Evolutionary conservation across 2,888 invertebrate genomes (phyloP), one percentile per base, ranked within the genome.

Genomic region (Aspidapion aeneum): DNA sequence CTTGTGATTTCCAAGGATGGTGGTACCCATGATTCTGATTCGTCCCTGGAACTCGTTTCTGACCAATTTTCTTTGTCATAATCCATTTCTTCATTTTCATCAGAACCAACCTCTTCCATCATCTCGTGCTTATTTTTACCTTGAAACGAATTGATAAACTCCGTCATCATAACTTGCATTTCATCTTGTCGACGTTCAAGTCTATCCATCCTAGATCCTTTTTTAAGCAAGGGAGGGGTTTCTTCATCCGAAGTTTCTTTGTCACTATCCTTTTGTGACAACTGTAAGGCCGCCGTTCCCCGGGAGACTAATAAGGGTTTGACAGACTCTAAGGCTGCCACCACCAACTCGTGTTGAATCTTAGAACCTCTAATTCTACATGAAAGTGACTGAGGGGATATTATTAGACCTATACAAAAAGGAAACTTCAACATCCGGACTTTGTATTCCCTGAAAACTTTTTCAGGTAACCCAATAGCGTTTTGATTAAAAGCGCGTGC

Each of bases 361-460:
- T n/a, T n/a, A n/a, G n/a, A n/a, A n/a, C n/a, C n/a, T n/a, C n/a
- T n/a, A n/a, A n/a, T n/a, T n/a, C n/a, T n/a, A n/a, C n/a, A n/a
- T n/a, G n/a, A n/a, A n/a, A n/a, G n/a, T n/a, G 64, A 58, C 50
- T 64, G 58, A 9, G 67, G 67, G 16, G 57, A 58, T 18, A 64
- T 61, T 50, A 69, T 69, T 1, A 69, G 63, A 2, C 67, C 68
- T 20, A 66, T 52, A 52, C 69, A 70, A 16, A 72, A 61, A 16
- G 69, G 66, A 69, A 70, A 71, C 5, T 63, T 57, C 20, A 72
- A 54, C 54, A 71, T 63, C 17, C 63, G 65, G 1, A 67, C 51
- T 58, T 71, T 71, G 17, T 63, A 65, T 55, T 70, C 63, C 18
- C 67, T 51, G 56, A 62, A 72, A 7, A 57, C 61, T 21, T 60